Base-by-base conservation (phyloP, 2,797 vertebrate genomes). In the Myotis findleyi region DNA sequence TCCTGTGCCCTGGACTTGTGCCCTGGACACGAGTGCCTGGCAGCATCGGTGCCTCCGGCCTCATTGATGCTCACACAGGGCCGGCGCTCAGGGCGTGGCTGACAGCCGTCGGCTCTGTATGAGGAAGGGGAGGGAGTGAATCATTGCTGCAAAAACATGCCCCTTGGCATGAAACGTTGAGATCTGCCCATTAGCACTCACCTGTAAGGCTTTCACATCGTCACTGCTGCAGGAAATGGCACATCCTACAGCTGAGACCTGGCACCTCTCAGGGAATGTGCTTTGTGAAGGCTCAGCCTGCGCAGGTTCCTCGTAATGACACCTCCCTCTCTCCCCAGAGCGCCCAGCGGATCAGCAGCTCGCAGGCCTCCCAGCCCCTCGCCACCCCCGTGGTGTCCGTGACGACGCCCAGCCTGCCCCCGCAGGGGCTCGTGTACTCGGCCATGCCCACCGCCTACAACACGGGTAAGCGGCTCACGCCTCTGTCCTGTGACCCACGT, bases 361-460 rank as follows among this genome's bases (percentile, higher is more conserved):
- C 99, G 96, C 99, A 99, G 98, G 99, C 99, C 96, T 98, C 98
- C 66, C 99, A 99, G 97, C 97, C 99, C 36, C 99, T 99, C 89
- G 99, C 99, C 97, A 99, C 99, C 85, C 99, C 99, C 1, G 99
- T 99, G 73, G 99, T 99, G 97, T 99, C 99, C 8, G 99, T 99
- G 98, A 99, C 99, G 96, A 99, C 99, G 96, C 99, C 99, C 21
- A 99, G 99, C 96, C 98, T 99, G 98, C 99, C 99, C 89, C 99
- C 99, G 0, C 99, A 99, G 98, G 99, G 99, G 95, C 98, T 99
- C 91, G 98, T 99, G 85, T 99, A 99, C 97, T 99, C 99, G 30
- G 99, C 99, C 97, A 99, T 99, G 99, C 99, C 99, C 38, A 99
- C 99, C 93, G 99, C 99, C 98, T 99, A 99, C 99, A 99, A 99